Percentiles rank a stretch among this genome's conserved stretches.
Conservation (phyloP, 1,140 invertebrate genomes). For the Bombus picipes region DNA sequence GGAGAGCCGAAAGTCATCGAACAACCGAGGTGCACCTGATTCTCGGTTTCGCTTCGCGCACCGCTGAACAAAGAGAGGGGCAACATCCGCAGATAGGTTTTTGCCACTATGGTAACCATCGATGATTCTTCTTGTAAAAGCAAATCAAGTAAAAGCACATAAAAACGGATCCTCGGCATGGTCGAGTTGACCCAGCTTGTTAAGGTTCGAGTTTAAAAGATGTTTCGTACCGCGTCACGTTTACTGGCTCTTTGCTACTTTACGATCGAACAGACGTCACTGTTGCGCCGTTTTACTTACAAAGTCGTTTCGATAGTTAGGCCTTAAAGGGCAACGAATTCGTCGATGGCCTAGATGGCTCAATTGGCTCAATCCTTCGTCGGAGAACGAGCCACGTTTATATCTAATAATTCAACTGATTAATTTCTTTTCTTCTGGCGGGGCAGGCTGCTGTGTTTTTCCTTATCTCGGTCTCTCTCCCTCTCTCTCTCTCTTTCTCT, state of each 20-base stretch:
- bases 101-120: background rate
- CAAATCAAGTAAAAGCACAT: background rate
- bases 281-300: background rate
- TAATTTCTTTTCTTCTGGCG: background rate
- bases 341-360: conserved; percentile 7
- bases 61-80: background rate
- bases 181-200: background rate
- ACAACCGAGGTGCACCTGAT: conserved; percentile 45
- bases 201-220: background rate
- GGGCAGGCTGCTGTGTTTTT: background rate
- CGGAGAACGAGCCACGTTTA: background rate
- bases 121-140: background rate
- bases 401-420: conserved; percentile 1
- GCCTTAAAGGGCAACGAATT: conserved; percentile 2
- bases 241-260: background rate
- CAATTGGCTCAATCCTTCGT: background rate
- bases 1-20: conserved; percentile 58
- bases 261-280: background rate
- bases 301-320: background rate
- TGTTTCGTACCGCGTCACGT: background rate
- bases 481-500: background rate
- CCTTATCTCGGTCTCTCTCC: background rate
- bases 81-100: conserved; percentile 10
- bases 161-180: background rate
- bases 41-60: conserved; percentile 21